Base-by-base conservation (phyloP, 2,113 vertebrate species). In the Lophotis ruficrista region DNA sequence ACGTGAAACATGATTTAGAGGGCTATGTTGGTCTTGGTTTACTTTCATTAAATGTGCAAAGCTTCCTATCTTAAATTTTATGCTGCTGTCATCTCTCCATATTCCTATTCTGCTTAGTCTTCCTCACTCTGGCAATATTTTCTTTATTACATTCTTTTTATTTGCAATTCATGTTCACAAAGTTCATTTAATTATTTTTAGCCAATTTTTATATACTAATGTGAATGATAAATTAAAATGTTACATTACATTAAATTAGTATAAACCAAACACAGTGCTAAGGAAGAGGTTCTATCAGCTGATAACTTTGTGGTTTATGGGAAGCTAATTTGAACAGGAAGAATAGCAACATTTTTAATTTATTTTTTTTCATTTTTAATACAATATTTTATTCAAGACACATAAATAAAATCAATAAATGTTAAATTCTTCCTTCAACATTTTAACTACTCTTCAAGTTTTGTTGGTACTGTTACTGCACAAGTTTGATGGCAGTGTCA, bases 381-480 rank as follows among this genome's bases (percentile, higher is more conserved):
- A 33, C 17, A 45, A 37, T 95, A 72, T 87, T 96, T 97, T 90
- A 65, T 96, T 97, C 93, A 79, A 87, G 86, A 73, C 24, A 68
- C n/a, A 75, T 92, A 61, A 84, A 61, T 79, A 65, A 97, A 95
- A 97, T 92, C 31, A 69, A 85, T 45, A 97, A 94, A 93, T 87
- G 64, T 78, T 84, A 91, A 70, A 8, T 94, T 86, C 47, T 68
- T 78, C 72, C 70, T 93, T 94, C 37, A 64, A 17, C 21, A 19
- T 38, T 4, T 53, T 78, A 65, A 25, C 30, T 90, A 7, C 12
- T 65, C 35, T 73, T 87, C 10, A 54, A 45, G 28, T 83, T 19
- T 30, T 91, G 10, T 21, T 71, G 14, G 60, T 89, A 18, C 41
- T 66, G 25, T 78, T 91, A 23, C 19, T 83, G 56, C 7, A 28